Evolutionary conservation across 2,797 vertebrate genomes (phyloP), one percentile per base, ranked within the genome.

Genomic region (Phrynocephalus vlangalii): DNA sequence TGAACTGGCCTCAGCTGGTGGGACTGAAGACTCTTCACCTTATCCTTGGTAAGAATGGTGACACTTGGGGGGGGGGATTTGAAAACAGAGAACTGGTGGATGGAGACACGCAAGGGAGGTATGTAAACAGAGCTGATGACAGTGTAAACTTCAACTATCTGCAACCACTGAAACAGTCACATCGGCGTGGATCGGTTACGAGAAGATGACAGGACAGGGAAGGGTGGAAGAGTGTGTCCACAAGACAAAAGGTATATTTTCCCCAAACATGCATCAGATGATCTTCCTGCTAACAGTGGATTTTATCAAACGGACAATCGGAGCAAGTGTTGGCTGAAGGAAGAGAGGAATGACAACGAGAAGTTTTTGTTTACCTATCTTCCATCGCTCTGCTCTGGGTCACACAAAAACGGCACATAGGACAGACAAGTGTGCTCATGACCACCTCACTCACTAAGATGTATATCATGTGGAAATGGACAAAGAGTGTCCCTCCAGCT

Each of bases 251-350:
- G 10, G 38, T 26, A 88, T 22, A 2, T 81, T 80, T 78, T n/a
- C 60, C 38, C 30, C 38, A 84, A 83, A 50, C 63, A 80, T 30
- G n/a, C 30, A 28, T 68, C 75, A 44, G 38, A 52, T 85, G 38
- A 70, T 24, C 79, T 48, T 11, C 4, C 70, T 2, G 8, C 28
- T 70, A 75, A 56, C 9, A 50, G 44, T 85, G 8, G 28, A 22
- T 2, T 79, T 75, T 88, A 81, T 84, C 78, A 33, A 67, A 0
- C 20, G 38, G 87, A 80, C 82, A 84, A 84, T 84, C 87, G 18
- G 44, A 82, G 38, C 44, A 78, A 83, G 30, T 81, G n/a, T 88
- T 76, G 83, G 70, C 87, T 75, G 75, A 88, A 85, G 83, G 76
- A 22, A 56, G 76, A 28, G n/a, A 50, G 66, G 68, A 50, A 88